Evolutionary conservation across 1,140 invertebrate genomes (phyloP), one percentile per base, ranked within the genome.

Genomic region (Acromyrmex charruanus): DNA sequence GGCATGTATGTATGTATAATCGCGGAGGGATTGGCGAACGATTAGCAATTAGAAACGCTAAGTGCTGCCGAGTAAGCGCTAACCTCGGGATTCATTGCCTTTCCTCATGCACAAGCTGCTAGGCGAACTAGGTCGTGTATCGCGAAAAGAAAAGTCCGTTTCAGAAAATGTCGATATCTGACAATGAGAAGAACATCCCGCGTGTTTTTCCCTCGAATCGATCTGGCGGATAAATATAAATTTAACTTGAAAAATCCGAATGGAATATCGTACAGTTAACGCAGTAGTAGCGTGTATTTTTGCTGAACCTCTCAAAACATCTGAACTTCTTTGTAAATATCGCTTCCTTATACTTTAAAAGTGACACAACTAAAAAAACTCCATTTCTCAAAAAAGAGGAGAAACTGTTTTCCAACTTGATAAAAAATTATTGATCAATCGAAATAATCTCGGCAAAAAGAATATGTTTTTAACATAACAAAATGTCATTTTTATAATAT

Each of bases 71-170:
- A 68, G 25, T 53, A 74, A 21, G 18, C 21, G 21, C 14, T 61
- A 82, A 74, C 55, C 68, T 74, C 68, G 53, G 80, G 25, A 74
- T 82, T 82, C 80, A 82, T 82, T 82, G 25, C 68, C 18, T 61
- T 61, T 21, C 18, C 12, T n/a, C 79, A 49, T 72, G 79, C 79
- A 82, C 53, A 31, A 14, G 21, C 31, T 28, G 21, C 14, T 25
- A 28, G 25, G 53, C 53, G 51, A 82, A 82, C 53, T 82, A 59
- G 53, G 68, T 72, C 53, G 66, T 44, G 61, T 81, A 58, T 71
- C 65, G 35, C 49, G 6, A 58, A 58, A 71, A 69, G 49, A 55
- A 72, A 82, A 58, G 9, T 1, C 14, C 66, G 51, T 28, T 59
- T 59, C 35, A 58, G 16, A 72, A 16, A 82, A 49, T 31, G 53